Conservation (phyloP, 2,113 vertebrate genomes). For the Anguilla japonica region DNA sequence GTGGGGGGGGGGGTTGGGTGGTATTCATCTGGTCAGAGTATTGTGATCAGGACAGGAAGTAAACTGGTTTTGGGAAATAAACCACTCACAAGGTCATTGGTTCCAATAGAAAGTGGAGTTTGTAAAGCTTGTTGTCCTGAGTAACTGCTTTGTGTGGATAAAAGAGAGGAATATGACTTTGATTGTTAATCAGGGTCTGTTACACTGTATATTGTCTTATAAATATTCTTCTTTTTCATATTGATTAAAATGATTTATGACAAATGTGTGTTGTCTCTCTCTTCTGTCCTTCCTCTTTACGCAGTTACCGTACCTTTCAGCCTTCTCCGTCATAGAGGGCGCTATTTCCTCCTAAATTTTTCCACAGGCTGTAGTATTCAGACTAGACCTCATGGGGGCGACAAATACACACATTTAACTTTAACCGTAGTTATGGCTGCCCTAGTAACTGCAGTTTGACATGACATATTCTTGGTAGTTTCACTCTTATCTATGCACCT, state of each 20-base stretch:
- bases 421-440: not conserved
- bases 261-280: conserved; percentile 24
- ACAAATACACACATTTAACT: not conserved
- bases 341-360: conserved; percentile 6
- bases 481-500: not conserved
- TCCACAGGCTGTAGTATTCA: not conserved
- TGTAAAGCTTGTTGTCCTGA: conserved; percentile 19
- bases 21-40: not conserved
- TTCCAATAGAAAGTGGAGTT: conserved; percentile 15
- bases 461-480: not conserved
- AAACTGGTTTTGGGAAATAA: conserved; percentile 10
- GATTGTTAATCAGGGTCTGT: conserved; percentile 72
- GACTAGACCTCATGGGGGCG: not conserved
- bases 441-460: no score
- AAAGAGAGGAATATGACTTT: conserved; percentile 44
- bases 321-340: conserved; percentile 29
- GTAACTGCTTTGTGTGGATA: conserved; percentile 46
- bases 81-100: not conserved
- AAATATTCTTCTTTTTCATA: conserved; percentile 72
- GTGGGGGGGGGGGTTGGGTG: no score
- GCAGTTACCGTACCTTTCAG: not conserved
- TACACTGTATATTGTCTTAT: conserved; percentile 73
- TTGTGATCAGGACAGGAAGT: not conserved
- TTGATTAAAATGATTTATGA: conserved; percentile 70
- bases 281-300: not conserved